Base-by-base conservation (phyloP, 1,140 invertebrate genomes). In the Cylas formicarius region DNA sequence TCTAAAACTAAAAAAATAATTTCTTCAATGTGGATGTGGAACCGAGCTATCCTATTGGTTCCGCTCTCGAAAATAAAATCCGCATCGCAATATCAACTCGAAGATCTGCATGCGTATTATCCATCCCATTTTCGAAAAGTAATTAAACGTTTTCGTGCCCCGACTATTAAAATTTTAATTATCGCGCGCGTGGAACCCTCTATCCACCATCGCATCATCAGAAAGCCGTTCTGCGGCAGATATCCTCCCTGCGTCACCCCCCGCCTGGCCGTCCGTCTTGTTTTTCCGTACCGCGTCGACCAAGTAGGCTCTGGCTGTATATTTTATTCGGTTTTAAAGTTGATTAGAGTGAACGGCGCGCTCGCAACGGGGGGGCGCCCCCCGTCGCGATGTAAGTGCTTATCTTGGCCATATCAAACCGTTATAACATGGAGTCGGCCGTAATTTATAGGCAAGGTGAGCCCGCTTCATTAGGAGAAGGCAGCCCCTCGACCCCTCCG, bases 391-490 rank as follows among this genome's bases (percentile, higher is more conserved):
- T 53, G 51, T 56, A 52, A 60, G 55, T 58, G 62, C 60, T 64
- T 64, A 64, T 64, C 62, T 62, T 57, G 60, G 57, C 60, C 62
- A 58, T 61, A 64, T 64, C 62, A 56, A 56, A 62, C 57, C 58
- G 60, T 60, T 62, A 58, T 60, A 59, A 58, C 61, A 63, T 63
- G 61, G 55, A 62, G 58, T 59, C 58, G 53, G 47, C 50, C 55
- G 60, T 64, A 62, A 64, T 64, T 64, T 64, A 64, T 64, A 62
- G 60, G 56, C 57, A 57, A 64, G 58, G 57, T 62, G 60, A 61
- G 60, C 52, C 58, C 60, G 62, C 57, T 64, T 64, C 62, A 64
- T 64, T 64, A 64, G 61, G 60, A 61, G 50, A 39, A 39, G 50
- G 44, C 32, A 29, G 28, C 53, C 52, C 54, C 37, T 29, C 38